Percentiles rank a stretch among this genome's conserved stretches.
Evolutionary conservation across 2,113 vertebrate genomes (phyloP).

Genomic region (Crotalus tigris): DNA sequence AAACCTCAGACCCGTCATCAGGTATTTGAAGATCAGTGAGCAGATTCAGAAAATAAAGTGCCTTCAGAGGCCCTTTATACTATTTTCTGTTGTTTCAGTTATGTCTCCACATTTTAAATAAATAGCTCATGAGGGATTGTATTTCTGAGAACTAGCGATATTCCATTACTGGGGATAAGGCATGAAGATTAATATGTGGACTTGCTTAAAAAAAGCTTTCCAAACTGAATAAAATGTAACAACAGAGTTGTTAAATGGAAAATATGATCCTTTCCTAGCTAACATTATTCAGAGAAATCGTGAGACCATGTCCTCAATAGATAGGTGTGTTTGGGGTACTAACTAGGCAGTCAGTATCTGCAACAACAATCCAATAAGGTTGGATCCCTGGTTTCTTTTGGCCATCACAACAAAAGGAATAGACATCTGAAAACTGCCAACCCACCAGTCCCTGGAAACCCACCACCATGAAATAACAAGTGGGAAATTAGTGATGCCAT

Average conservation of each 20-base stretch:
- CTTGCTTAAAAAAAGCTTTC: not conserved
- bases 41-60: conserved; percentile 26
- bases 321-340: not conserved
- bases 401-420: not conserved
- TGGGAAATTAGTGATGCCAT: not conserved
- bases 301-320: not conserved
- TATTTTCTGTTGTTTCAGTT: not conserved
- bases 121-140: not conserved
- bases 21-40: conserved; percentile 16
- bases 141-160: not conserved
- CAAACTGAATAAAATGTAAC: conserved; percentile 12
- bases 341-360: not conserved
- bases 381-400: not conserved
- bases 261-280: not conserved
- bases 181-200: not conserved
- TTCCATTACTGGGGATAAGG: not conserved
- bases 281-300: not conserved
- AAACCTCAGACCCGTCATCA: conserved; percentile 41
- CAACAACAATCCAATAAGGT: not conserved
- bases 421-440: not conserved
- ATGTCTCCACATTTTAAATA: not conserved
- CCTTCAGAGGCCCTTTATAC: not conserved
- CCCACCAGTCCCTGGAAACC: not conserved
- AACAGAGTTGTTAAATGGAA: not conserved
- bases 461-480: not conserved